Evolutionary conservation across 2,888 invertebrate species (phyloP).

Genomic region (Andrena camellia): DNA sequence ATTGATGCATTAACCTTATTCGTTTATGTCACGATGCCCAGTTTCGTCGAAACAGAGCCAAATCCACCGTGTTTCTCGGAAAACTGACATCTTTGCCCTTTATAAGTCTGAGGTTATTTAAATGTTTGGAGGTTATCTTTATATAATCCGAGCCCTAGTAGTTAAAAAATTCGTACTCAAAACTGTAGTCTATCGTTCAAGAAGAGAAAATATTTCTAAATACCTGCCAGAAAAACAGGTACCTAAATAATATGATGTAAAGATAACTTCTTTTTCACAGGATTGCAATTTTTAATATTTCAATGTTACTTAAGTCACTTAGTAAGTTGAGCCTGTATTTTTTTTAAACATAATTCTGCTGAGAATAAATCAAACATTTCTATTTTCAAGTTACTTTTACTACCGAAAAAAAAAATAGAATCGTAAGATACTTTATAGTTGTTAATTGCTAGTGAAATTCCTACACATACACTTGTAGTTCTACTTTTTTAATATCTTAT

Average conservation of each 20-base stretch:
- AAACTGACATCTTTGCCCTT: neutral
- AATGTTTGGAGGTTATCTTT: neutral
- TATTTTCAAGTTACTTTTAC: too few species aligned
- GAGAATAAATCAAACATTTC: too few species aligned
- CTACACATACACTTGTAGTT: neutral
- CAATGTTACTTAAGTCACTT: too few species aligned
- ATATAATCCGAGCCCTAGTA: neutral
- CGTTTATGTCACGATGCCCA: neutral
- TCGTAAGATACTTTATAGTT: too few species aligned
- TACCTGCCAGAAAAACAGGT: too few species aligned
- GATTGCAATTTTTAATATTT: too few species aligned
- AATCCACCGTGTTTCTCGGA: neutral
- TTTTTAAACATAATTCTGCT: too few species aligned
- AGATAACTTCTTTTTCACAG: too few species aligned
- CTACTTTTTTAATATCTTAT: neutral
- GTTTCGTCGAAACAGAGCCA: slow-evolving; percentile 7
- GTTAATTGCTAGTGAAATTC: neutral
- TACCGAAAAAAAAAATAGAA: too few species aligned
- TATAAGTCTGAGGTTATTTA: neutral
- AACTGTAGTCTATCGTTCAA: neutral
- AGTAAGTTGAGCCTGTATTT: too few species aligned
- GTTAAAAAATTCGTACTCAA: neutral
- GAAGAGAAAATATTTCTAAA: too few species aligned
- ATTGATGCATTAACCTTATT: neutral
- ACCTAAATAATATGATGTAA: too few species aligned